phyloP scores from a whole-genome alignment of 2,113 vertebrate genomes.

The Notarius quadriscutis region DNA sequence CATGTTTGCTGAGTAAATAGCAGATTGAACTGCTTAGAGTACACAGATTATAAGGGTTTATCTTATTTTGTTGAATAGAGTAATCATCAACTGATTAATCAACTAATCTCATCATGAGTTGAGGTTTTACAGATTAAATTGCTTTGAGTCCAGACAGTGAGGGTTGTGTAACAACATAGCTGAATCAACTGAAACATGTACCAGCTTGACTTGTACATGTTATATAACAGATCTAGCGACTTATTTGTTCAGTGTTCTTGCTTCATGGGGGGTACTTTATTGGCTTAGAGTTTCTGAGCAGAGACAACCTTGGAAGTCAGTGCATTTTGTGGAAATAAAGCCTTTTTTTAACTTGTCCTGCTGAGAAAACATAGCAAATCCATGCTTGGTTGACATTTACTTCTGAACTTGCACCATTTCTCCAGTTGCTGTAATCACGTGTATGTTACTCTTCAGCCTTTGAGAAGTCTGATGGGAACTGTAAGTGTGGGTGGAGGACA shows the following conservation, averaged over 20 bases:
- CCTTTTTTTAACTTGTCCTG: neutral
- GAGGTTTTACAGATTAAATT: constrained; percentile 60
- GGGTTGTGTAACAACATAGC: constrained; percentile 53
- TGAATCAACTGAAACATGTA: constrained; percentile 26
- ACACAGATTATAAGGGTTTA: neutral
- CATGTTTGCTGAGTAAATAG: neutral
- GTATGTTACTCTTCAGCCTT: constrained; percentile 43
- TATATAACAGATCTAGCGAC: constrained; percentile 32
- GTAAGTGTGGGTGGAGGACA: constrained; percentile 28
- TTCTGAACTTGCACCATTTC: constrained; percentile 42
- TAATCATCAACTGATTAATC: constrained; percentile 25
- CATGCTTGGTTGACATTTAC: constrained; percentile 36
- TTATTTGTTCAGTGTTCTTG: constrained; percentile 32
- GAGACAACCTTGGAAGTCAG: neutral
- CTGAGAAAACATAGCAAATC: neutral
- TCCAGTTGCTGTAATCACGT: constrained; percentile 59
- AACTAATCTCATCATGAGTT: constrained; percentile 43
- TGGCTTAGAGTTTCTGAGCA: constrained; percentile 26
- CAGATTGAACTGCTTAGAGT: neutral
- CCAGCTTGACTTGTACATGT: constrained; percentile 5
- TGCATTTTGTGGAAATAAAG: neutral
- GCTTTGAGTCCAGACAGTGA: constrained; percentile 61
- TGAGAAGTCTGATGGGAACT: constrained; percentile 32
- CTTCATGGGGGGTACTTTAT: constrained; percentile 26
- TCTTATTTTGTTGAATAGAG: constrained; percentile 27